A percentile compares a stretch with the other conserved stretches of the same genome.
These are phyloP conservation scores for Aphis craccivora DNA, from an alignment of 1,140 invertebrate genomes.

Conservation along the genomic window DNA sequence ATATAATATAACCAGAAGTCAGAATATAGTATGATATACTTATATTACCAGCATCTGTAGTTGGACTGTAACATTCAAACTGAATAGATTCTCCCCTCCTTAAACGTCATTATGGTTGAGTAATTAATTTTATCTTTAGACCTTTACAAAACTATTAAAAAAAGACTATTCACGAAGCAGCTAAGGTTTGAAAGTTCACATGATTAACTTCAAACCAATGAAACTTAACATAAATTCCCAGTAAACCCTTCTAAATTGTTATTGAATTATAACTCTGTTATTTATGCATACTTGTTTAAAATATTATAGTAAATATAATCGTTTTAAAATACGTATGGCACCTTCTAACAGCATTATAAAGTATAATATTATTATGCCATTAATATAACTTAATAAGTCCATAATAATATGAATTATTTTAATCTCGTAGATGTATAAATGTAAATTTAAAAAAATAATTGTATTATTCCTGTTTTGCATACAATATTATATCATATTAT, in stretches of 20 bases:
- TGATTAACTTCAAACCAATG: neutral
- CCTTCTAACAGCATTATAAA: neutral
- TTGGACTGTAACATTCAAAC: neutral
- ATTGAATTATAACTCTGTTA: neutral
- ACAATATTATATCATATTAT: too few species aligned
- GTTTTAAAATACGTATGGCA: neutral
- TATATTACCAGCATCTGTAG: neutral
- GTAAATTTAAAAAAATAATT: too few species aligned
- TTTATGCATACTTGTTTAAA: neutral
- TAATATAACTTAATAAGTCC: neutral
- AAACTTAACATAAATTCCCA: neutral
- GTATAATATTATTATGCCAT: neutral
- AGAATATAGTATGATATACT: neutral
- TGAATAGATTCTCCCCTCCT: neutral
- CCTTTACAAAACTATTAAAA: neutral
- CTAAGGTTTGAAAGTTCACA: neutral
- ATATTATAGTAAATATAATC: neutral
- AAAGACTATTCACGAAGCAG: neutral
- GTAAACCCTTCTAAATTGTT: neutral
- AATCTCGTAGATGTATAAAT: neutral
- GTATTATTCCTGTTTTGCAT: too few species aligned
- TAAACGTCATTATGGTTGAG: neutral
- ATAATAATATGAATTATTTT: neutral
- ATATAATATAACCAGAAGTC: neutral
- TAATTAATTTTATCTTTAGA: constrained; percentile 4